Conservation (phyloP, 2,888 invertebrate species). For the Rhaphigaster nebulosa region DNA sequence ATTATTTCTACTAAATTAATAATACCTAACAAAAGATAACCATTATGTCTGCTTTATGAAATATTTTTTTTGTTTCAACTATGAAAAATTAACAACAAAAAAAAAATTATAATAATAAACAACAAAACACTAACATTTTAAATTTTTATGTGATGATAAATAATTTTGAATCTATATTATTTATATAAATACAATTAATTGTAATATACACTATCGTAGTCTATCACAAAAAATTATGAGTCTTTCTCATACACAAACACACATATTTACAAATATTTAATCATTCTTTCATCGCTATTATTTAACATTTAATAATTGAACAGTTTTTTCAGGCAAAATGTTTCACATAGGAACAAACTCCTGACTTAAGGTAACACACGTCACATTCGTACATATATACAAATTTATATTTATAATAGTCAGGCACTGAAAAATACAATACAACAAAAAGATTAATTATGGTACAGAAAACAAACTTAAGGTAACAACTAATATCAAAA, state of each 20-base stretch:
- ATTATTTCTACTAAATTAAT: conserved; percentile 14
- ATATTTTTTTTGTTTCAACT: conserved; percentile 22
- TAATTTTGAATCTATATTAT: conserved; percentile 49
- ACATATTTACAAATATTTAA: conserved; percentile 49
- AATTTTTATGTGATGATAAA: conserved; percentile 44
- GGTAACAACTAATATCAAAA: conserved; percentile 58
- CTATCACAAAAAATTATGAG: conserved; percentile 55
- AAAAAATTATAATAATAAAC: conserved; percentile 27
- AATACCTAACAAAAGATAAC: conserved; percentile 18
- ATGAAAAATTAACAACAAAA: conserved; percentile 9
- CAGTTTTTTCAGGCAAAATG: conserved; percentile 40
- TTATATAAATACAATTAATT: conserved; percentile 51
- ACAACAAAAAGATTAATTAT: conserved; percentile 44
- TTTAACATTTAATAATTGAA: conserved; percentile 24
- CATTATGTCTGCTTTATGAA: conserved; percentile 33
- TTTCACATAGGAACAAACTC: conserved; percentile 45
- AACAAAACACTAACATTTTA: conserved; percentile 39
- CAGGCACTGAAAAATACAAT: conserved; percentile 47
- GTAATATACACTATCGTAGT: conserved; percentile 53
- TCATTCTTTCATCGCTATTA: background rate
- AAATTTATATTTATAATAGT: conserved; percentile 45
- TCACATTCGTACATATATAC: conserved; percentile 56
- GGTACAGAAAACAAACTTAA: conserved; percentile 56
- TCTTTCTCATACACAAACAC: conserved; percentile 37
- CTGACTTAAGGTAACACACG: conserved; percentile 57